Percentiles rank a stretch among this genome's conserved stretches.
Conservation (phyloP, 2,888 invertebrate species). For the Philonicus albiceps region DNA sequence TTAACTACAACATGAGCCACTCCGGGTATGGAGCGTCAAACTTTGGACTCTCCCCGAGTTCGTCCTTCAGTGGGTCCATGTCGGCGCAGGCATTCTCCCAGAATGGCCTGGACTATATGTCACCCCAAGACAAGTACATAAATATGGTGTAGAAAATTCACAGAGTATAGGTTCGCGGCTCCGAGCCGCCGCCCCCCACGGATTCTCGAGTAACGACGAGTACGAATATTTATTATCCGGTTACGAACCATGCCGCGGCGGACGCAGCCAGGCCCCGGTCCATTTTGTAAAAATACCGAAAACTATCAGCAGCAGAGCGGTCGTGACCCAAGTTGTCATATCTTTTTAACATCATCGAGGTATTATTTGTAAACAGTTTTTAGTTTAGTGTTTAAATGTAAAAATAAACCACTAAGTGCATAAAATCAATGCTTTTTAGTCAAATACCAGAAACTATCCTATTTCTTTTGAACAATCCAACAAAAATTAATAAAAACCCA, state of each 20-base stretch:
- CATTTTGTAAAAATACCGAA: constrained; percentile 3
- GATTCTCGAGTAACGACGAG: neutral
- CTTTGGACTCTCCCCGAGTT: constrained; percentile 62
- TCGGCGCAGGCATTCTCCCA: constrained; percentile 63
- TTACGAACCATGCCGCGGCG: neutral
- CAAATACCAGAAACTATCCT: neutral
- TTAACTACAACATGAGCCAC: constrained; percentile 64
- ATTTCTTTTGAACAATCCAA: too few relatives aligned
- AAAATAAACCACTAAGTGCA: constrained; percentile 33
- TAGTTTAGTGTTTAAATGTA: constrained; percentile 40
- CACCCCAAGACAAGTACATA: constrained; percentile 63
- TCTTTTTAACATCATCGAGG: constrained; percentile 22
- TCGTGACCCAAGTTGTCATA: constrained; percentile 16
- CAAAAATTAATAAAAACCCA: too few relatives aligned
- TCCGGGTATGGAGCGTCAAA: constrained; percentile 62
- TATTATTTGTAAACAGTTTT: constrained; percentile 36
- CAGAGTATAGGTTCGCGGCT: neutral
- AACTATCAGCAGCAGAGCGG: neutral
- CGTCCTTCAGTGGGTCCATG: constrained; percentile 62
- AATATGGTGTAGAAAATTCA: constrained; percentile 65
- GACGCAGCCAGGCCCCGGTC: neutral
- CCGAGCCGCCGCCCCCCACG: neutral
- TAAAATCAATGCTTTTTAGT: neutral
- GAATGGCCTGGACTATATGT: constrained; percentile 63
- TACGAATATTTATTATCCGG: constrained; percentile 26